phyloP scores from a whole-genome alignment of 2,797 vertebrate genomes.

The Lagorchestes hirsutus region DNA sequence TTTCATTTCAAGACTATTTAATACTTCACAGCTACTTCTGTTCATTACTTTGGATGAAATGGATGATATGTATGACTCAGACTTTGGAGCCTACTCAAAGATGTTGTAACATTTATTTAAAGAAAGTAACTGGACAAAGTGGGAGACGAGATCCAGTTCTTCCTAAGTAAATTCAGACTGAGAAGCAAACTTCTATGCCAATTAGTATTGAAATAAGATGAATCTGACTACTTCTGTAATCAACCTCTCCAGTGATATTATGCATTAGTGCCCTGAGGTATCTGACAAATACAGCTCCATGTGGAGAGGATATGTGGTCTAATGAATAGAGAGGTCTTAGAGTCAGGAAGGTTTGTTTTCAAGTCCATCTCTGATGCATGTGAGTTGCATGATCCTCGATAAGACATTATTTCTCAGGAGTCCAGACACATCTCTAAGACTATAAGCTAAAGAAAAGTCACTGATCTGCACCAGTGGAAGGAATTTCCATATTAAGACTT shows the following conservation, averaged over 20 bases:
- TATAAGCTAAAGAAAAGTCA: neutral
- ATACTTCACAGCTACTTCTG: neutral
- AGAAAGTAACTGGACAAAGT: constrained; percentile 38
- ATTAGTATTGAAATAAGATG: constrained; percentile 73
- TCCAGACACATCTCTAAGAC: neutral
- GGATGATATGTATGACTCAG: constrained; percentile 27
- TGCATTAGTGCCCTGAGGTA: constrained; percentile 66
- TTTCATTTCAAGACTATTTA: neutral
- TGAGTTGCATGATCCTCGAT: neutral
- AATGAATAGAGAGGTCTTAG: neutral
- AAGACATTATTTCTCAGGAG: neutral
- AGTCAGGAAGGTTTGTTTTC: neutral
- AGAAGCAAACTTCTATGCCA: constrained; percentile 62
- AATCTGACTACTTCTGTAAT: constrained; percentile 73
- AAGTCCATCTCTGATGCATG: neutral
- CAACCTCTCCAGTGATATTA: constrained; percentile 76
- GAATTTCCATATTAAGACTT: neutral
- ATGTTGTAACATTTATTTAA: constrained; percentile 31
- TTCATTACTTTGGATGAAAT: constrained; percentile 35
- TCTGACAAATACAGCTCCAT: constrained; percentile 74
- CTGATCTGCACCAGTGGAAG: neutral
- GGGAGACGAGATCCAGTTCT: constrained; percentile 43
- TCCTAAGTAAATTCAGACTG: constrained; percentile 65
- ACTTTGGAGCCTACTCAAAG: constrained; percentile 44
- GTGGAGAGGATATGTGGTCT: constrained; percentile 10